Base-by-base conservation (phyloP, 2,888 invertebrate genomes). In the Campoletis raptor region DNA sequence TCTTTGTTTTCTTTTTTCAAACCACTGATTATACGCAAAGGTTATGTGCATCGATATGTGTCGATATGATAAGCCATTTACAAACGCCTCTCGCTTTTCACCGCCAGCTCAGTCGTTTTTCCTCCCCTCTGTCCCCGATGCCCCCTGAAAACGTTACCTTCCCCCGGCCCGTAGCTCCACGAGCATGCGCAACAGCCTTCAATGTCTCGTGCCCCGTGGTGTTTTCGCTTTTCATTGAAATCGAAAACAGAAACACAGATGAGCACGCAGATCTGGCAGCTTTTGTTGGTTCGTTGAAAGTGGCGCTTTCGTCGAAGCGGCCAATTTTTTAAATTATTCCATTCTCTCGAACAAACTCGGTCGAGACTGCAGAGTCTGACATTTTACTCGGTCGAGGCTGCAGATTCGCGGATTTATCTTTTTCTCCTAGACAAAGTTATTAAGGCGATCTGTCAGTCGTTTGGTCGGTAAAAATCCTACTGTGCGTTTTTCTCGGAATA, bases 141-240 rank as follows among this genome's bases (percentile, higher is more conserved):
- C 30, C 61, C 61, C 61, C 30, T 15, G 15, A 5, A 61, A 30
- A 61, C 30, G 15, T 6, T 15, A 5, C 61, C 57, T 24, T 1
- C 15, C 61, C 5, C 61, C 30, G 8, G 15, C 10, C 24, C 24
- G 6, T 12, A 9, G 30, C 30, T 30, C n/a, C 40, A 54, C 61
- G 61, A 8, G 30, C 70, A 40, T 70, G 79, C 79, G 70, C 79
- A 36, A 40, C 52, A 57, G 10, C n/a, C 21, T n/a, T 30, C 73
- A 74, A 74, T 37, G 48, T n/a, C 64, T 61, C 30, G 61, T 30
- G 61, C 8, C 36, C 24, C 76, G 30, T 24, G 61, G 18, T 37
- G 9, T 91, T 92, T 92, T 92, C 92, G 89, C 92, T 92, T 92
- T 92, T 91, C 90, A 91, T 91, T 91, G 91, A 91, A 91, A 92